Evolutionary conservation across 1,140 invertebrate genomes (phyloP).

Genomic region (Drosophila arizonae): DNA sequence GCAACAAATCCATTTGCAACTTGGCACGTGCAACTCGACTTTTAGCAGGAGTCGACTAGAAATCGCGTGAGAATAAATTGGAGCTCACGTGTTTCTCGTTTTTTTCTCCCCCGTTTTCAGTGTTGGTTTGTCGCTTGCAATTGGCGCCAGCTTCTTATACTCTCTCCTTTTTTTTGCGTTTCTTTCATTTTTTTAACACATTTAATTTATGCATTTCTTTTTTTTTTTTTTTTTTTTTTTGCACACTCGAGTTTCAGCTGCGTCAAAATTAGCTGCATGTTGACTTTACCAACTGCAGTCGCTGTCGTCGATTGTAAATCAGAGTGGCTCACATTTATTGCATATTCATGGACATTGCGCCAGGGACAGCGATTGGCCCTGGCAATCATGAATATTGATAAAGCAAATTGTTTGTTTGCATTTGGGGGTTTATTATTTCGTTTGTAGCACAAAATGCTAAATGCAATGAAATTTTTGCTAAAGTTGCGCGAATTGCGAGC

Average conservation of each 20-base stretch:
- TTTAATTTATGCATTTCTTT: background rate
- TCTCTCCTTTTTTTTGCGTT: background rate
- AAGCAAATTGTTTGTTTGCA: slow-evolving; percentile 67
- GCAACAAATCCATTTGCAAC: slow-evolving; percentile 60
- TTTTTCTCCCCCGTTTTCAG: background rate
- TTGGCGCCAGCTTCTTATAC: slow-evolving; percentile 4
- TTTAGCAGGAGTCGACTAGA: background rate
- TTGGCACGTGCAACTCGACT: slow-evolving; percentile 50
- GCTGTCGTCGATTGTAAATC: slow-evolving; percentile 44
- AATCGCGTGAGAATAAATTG: slow-evolving; percentile 26
- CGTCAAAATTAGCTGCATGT: slow-evolving; percentile 41
- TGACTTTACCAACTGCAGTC: slow-evolving; percentile 55
- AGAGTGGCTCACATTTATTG: slow-evolving; percentile 55
- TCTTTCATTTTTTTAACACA: background rate
- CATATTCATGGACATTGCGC: slow-evolving; percentile 67
- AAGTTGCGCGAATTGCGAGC: slow-evolving; percentile 20
- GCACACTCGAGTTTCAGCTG: background rate
- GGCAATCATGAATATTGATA: slow-evolving; percentile 73
- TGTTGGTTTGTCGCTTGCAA: slow-evolving; percentile 13
- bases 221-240: slow-evolving; percentile 8
- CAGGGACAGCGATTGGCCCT: slow-evolving; percentile 19
- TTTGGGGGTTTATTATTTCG: slow-evolving; percentile 43
- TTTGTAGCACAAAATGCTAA: slow-evolving; percentile 30
- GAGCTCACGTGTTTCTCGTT: slow-evolving; percentile 6
- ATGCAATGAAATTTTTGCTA: slow-evolving; percentile 31